These are phyloP conservation scores for Hemiprocne comata DNA, from an alignment of 2,113 vertebrate species.

Conservation along the genomic window DNA sequence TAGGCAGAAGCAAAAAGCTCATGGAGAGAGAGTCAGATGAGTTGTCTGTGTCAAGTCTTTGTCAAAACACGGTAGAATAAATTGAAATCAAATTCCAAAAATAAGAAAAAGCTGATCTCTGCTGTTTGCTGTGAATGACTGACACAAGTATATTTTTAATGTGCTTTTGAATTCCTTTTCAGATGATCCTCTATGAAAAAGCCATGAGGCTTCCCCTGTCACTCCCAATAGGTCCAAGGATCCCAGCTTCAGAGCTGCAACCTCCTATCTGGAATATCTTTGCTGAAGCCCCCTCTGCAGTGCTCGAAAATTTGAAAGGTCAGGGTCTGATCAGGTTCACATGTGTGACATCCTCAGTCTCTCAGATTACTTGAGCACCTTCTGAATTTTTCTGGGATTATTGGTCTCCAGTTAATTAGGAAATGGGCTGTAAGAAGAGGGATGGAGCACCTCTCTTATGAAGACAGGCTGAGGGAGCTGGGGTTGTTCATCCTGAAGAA, in stretches of 20 bases:
- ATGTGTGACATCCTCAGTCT: not conserved
- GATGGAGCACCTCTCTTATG: too few species aligned
- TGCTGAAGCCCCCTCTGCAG: slow-evolving; percentile 46
- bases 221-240: slow-evolving; percentile 65
- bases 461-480: too few species aligned
- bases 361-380: not conserved
- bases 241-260: slow-evolving; percentile 29
- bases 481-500: too few species aligned
- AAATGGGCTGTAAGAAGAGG: not conserved
- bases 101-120: not conserved
- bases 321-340: not conserved
- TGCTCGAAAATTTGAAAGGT: slow-evolving; percentile 58
- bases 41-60: not conserved
- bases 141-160: not conserved
- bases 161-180: slow-evolving; percentile 43
- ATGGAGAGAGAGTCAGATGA: not conserved
- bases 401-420: not conserved
- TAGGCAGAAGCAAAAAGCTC: not conserved
- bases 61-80: not conserved
- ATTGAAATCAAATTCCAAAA: not conserved
- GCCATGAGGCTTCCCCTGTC: slow-evolving; percentile 71
- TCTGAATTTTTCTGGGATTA: not conserved
- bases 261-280: slow-evolving; percentile 67
- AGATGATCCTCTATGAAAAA: slow-evolving; percentile 75
- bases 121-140: not conserved